Base-by-base conservation (phyloP, 2,113 vertebrate genomes). In the Plecotus auritus region DNA sequence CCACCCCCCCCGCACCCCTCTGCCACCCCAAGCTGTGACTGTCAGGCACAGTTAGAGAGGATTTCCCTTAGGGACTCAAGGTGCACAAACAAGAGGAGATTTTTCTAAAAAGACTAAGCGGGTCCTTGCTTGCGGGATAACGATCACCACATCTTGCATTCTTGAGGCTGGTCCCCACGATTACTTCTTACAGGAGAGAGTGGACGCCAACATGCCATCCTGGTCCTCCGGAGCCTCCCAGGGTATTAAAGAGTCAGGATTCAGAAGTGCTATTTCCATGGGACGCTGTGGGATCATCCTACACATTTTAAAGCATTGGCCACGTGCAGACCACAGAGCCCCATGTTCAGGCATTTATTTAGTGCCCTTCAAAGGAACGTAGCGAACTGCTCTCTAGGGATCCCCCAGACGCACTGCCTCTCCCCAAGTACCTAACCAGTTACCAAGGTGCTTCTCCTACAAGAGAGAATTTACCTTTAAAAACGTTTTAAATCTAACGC, bases 401-500 rank as follows among this genome's bases (percentile, higher is more conserved):
- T 61, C 9, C 40, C 72, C 42, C 4, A 85, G 87, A 82, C 23
- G 32, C 64, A 92, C 42, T 35, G 23, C 16, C 32, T 73, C 56
- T 94, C 84, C 70, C 23, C 61, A 80, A 88, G 47, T 64, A 23
- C 66, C 66, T 88, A 76, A 45, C 7, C 40, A 74, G 72, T 74
- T 83, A 77, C 76, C 69, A 87, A 78, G 14, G 42, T 78, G 4
- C 49, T 93, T 95, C 69, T 40, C 47, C 42, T 80, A 47, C 9
- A 88, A 88, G 54, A 94, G 66, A 91, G 12, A 88, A 93, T 70
- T 90, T 66, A 88, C 76, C 76, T 77, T 49, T 12, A 88, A 81
- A 95, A 81, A 94, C 18, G 20, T 85, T 97, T 92, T 61, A 26
- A 96, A 97, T 85, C 72, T 95, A 77, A 61, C 91, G 88, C 81